Conservation (phyloP, 1,140 invertebrate species). For the Pachyrhynchus sulphureomaculatus region DNA sequence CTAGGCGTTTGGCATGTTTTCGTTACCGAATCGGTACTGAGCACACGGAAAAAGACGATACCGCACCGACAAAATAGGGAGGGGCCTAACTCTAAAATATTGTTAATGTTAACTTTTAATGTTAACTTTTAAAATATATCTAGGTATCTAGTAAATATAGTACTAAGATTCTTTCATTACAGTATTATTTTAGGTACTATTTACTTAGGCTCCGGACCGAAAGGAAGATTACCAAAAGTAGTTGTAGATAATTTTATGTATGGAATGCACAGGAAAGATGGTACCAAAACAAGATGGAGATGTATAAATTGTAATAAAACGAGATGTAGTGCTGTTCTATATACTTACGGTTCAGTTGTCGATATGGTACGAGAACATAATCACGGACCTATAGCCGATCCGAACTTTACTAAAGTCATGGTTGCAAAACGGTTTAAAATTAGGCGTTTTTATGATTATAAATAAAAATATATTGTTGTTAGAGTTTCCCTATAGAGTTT, state of each 20-base stretch:
- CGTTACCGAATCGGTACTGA: too few relatives aligned
- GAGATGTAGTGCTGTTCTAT: conserved; percentile 26
- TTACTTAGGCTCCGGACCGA: conserved; percentile 26
- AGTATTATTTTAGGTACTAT: conserved; percentile 24
- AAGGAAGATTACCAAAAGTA: conserved; percentile 29
- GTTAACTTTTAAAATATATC: too few relatives aligned
- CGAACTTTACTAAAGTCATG: neutral
- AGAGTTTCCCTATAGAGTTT: too few relatives aligned
- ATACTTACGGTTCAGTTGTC: conserved; percentile 25
- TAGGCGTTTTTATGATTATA: neutral
- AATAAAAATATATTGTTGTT: neutral
- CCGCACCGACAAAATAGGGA: too few relatives aligned
- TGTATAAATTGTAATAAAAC: conserved; percentile 31
- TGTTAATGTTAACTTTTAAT: too few relatives aligned
- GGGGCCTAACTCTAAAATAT: too few relatives aligned
- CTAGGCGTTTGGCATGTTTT: too few relatives aligned
- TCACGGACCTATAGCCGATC: conserved; percentile 6
- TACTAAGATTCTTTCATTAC: too few relatives aligned
- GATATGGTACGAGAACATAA: conserved; percentile 21
- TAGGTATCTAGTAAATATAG: too few relatives aligned
- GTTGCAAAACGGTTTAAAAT: conserved; percentile 5
- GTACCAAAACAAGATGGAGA: conserved; percentile 30
- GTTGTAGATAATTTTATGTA: conserved; percentile 30
- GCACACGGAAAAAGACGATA: too few relatives aligned
- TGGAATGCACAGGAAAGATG: conserved; percentile 16